Conservation (phyloP, 2,888 invertebrate species). For the Odontocolon sp. region DNA sequence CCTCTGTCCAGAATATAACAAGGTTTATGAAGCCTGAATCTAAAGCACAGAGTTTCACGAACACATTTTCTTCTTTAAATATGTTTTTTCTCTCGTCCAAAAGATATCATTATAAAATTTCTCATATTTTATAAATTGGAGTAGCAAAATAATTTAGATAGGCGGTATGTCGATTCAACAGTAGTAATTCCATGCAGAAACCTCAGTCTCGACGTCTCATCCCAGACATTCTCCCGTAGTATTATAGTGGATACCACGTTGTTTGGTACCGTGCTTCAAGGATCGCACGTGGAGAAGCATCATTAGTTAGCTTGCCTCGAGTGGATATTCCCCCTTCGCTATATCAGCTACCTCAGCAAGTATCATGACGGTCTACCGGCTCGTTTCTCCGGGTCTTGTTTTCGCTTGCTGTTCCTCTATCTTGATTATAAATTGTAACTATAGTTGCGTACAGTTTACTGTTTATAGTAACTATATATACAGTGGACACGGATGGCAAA, state of each 20-base stretch:
- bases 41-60: not conserved
- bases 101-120: too few relatives aligned
- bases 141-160: not conserved
- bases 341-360: conserved; percentile 42
- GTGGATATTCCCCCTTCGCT: conserved; percentile 65
- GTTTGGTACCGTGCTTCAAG: conserved; percentile 68
- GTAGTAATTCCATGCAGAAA: too few relatives aligned
- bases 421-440: too few relatives aligned
- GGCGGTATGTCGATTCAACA: too few relatives aligned
- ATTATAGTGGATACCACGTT: conserved; percentile 58
- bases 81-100: conserved; percentile 26
- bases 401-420: too few relatives aligned
- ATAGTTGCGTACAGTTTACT: too few relatives aligned
- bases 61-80: too few relatives aligned
- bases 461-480: too few relatives aligned
- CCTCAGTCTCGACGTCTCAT: not conserved
- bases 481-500: too few relatives aligned
- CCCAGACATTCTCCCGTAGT: not conserved
- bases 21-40: conserved; percentile 31
- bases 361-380: conserved; percentile 30
- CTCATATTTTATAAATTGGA: too few relatives aligned
- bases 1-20: conserved; percentile 34
- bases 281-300: conserved; percentile 74
- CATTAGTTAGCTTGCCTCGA: conserved; percentile 76
- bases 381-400: not conserved